Evolutionary conservation across 2,797 vertebrate species (phyloP), one percentile per base, ranked within the genome.

Genomic region (Danio jaintianensis): DNA sequence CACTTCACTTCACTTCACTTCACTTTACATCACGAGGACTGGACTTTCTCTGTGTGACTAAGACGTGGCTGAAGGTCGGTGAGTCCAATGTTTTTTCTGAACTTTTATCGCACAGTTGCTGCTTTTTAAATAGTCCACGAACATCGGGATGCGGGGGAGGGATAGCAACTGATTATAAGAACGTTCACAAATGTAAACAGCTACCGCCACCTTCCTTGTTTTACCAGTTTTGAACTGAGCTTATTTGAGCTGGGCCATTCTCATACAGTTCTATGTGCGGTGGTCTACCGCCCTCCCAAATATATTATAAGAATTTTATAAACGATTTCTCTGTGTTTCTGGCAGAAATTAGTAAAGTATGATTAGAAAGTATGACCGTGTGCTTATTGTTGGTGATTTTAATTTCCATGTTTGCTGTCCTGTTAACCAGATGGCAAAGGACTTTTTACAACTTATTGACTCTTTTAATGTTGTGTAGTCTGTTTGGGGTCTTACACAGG

Each of bases 231-330:
- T 58, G 38, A 58, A 42, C 38, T 43, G 38, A 22, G 10, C 58
- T 5, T 72, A 40, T 45, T 72, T 72, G 70, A 58, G 53, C 7
- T 72, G n/a, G 53, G 29, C 13, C 16, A 1, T 5, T 7, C 38
- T 3, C 36, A 7, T 1, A 12, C 22, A 1, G 6, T 61, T 10
- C 4, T 74, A 5, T 66, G 56, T 45, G 58, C 58, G 0, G 66
- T 72, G 67, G 55, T 61, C 1, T 78, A 55, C 53, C 12, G 36
- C 16, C 79, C 16, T 58, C 71, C 29, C 47, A 67, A 43, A 61
- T 59, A 70, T 11, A 13, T n/a, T n/a, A 69, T 22, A 69, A 69
- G 67, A 0, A 7, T 16, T 69, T 68, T 50, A 18, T 68, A 18
- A 50, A n/a, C 42, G 16, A 66, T 6, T 66, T 64, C 64, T 63